phyloP scores from a whole-genome alignment of 2,113 vertebrate genomes.

The Lasiurus cinereus region DNA sequence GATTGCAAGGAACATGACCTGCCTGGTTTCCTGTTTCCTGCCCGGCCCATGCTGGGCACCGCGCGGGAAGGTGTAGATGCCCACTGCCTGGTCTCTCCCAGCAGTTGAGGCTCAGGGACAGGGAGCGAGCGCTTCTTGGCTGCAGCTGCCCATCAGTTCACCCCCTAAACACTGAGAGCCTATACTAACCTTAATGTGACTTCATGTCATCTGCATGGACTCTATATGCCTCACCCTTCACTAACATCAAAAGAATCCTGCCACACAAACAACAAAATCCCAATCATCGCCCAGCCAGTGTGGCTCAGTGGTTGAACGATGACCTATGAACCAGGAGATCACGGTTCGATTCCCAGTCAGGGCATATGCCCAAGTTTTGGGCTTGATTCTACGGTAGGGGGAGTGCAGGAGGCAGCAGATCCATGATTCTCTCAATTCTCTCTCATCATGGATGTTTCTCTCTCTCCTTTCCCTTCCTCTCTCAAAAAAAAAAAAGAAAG shows the following conservation, averaged over 20 bases:
- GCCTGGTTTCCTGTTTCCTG: conserved; percentile 57
- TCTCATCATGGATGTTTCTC: too few relatives aligned
- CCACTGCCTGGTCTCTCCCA: background rate
- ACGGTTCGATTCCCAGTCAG: too few relatives aligned
- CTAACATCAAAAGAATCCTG: background rate
- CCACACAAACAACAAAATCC: background rate
- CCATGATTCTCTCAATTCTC: too few relatives aligned
- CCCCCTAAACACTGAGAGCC: background rate
- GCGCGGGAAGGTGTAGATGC: background rate
- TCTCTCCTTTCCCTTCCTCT: too few relatives aligned
- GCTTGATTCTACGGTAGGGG: too few relatives aligned
- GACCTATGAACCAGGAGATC: too few relatives aligned
- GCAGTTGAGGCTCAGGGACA: background rate
- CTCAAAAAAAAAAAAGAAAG: too few relatives aligned
- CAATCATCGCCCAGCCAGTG: too few relatives aligned
- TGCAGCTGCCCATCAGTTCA: background rate
- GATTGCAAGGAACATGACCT: background rate
- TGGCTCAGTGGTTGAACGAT: too few relatives aligned
- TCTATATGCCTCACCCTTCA: background rate
- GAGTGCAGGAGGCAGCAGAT: too few relatives aligned
- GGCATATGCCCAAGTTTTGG: too few relatives aligned
- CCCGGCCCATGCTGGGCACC: background rate
- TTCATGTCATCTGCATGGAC: accelerated
- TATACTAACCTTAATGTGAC: background rate
- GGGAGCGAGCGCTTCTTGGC: background rate